Percentiles rank a stretch among this genome's conserved stretches.
Conservation (phyloP, 2,113 vertebrate species). For the Potamarius usumacintae region DNA sequence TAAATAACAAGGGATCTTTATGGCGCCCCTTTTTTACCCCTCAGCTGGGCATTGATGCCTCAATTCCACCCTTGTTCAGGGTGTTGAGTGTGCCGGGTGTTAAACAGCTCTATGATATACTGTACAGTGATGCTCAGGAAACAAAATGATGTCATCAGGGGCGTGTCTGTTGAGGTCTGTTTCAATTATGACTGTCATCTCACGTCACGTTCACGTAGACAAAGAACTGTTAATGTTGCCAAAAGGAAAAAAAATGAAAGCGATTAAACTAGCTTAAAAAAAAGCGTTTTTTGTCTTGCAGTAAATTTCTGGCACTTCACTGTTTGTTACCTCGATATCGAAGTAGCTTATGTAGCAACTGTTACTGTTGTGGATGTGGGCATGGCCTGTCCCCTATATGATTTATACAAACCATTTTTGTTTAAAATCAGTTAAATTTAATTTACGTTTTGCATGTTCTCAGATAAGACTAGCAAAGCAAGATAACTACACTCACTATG, state of each 20-base stretch:
- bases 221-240: no score
- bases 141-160: not conserved
- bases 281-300: not conserved
- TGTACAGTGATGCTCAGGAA: not conserved
- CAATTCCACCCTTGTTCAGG: slow-evolving; percentile 42
- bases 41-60: slow-evolving; percentile 42
- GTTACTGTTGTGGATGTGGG: not conserved
- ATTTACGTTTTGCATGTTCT: no score
- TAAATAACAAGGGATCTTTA: slow-evolving; percentile 31
- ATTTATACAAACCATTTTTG: not conserved
- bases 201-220: not conserved
- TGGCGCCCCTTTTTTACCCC: not conserved
- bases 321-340: not conserved
- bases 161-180: not conserved
- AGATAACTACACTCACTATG: no score
- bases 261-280: not conserved
- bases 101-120: not conserved
- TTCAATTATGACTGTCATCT: not conserved
- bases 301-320: not conserved
- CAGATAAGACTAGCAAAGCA: no score
- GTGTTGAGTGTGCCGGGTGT: not conserved
- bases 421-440: not conserved
- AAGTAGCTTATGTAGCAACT: not conserved
- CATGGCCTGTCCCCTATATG: not conserved
- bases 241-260: no score